A percentile compares a stretch with the other conserved stretches of the same genome.
phyloP scores from a whole-genome alignment of 2,888 invertebrate genomes.

The Napeogenes inachia region DNA sequence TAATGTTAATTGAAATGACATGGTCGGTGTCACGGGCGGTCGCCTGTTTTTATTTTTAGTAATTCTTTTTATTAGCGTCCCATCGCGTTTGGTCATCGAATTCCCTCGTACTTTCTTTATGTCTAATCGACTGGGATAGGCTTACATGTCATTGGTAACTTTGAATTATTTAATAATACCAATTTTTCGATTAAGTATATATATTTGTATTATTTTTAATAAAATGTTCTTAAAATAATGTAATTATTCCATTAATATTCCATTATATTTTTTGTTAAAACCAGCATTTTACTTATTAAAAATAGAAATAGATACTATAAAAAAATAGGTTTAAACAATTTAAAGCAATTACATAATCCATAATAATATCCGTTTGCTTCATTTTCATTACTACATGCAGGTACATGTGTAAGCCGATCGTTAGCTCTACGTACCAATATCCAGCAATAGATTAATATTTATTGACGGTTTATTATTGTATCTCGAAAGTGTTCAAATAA shows the following conservation, averaged over 20 bases:
- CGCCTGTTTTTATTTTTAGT: conserved; percentile 51
- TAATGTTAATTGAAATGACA: conserved; percentile 73
- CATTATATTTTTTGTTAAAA: no score
- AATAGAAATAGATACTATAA: no score
- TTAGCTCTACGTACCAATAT: conserved; percentile 53
- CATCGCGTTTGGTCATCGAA: conserved; percentile 56
- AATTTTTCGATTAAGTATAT: no score
- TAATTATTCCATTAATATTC: no score
- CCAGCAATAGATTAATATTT: conserved; percentile 67
- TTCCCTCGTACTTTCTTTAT: conserved; percentile 64
- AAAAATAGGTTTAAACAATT: no score
- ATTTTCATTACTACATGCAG: neutral
- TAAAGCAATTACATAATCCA: no score
- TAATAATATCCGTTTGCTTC: neutral
- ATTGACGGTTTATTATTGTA: conserved; percentile 67
- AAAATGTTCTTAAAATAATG: no score
- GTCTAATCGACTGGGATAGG: conserved; percentile 46
- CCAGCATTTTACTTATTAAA: no score
- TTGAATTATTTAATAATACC: no score
- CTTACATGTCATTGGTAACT: conserved; percentile 45
- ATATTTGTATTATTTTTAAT: no score
- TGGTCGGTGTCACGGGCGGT: conserved; percentile 52
- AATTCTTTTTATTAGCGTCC: conserved; percentile 58
- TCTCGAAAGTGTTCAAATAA: conserved; percentile 69
- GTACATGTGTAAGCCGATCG: conserved; percentile 45